Evolutionary conservation across 92 coral and sea anemone genomes (phyloP).

Genomic region (Phenganax stokvisi): DNA sequence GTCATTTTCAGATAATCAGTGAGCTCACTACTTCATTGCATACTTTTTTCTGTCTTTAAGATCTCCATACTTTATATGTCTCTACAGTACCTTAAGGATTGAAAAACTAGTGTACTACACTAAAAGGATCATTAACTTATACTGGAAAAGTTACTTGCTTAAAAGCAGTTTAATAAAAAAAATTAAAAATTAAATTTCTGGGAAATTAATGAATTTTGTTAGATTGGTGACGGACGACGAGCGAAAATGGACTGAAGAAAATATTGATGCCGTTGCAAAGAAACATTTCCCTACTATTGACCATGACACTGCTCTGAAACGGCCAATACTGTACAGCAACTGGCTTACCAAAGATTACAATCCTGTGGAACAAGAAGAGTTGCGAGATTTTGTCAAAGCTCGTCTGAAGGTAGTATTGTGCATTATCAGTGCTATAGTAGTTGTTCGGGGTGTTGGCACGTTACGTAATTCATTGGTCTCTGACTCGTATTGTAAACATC

Average conservation of each 20-base stretch:
- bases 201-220: neutral
- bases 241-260: conserved; percentile 97
- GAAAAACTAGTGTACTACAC: too few relatives aligned
- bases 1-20: too few relatives aligned
- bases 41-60: too few relatives aligned
- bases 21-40: too few relatives aligned
- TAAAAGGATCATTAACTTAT: too few relatives aligned
- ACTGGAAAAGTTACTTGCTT: too few relatives aligned
- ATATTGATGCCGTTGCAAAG: conserved; percentile 73
- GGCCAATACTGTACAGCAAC: conserved; percentile 95
- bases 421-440: too few relatives aligned
- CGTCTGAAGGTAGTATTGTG: conserved; percentile 65
- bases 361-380: conserved; percentile 86
- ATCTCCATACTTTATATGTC: too few relatives aligned
- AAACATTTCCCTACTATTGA: conserved; percentile 92
- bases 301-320: conserved; percentile 71
- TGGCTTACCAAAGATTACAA: conserved; percentile 96
- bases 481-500: neutral
- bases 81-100: too few relatives aligned
- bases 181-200: too few relatives aligned
- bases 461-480: neutral
- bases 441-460: neutral
- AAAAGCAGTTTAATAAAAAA: too few relatives aligned
- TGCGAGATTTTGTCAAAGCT: conserved; percentile 96
- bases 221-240: conserved; percentile 98